phyloP scores from a whole-genome alignment of 2,113 vertebrate species.

The Vulpes lagopus region DNA sequence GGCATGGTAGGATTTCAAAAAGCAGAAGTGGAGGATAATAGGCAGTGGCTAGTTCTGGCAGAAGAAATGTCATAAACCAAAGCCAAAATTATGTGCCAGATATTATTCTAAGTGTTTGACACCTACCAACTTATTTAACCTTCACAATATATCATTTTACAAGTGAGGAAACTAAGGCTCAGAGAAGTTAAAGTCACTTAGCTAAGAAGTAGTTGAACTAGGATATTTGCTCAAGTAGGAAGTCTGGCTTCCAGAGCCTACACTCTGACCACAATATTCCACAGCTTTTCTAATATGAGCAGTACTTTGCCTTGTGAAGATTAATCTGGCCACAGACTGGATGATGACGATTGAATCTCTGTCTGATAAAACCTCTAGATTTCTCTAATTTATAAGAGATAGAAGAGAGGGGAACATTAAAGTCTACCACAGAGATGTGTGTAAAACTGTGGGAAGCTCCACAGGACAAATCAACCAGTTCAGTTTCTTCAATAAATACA shows the following conservation, averaged over 20 bases:
- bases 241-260: background rate
- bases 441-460: background rate
- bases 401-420: background rate
- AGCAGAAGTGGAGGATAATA: background rate
- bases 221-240: background rate
- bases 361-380: conserved; percentile 5
- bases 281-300: background rate
- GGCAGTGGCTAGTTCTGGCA: background rate
- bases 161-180: background rate
- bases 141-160: background rate
- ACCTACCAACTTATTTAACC: background rate
- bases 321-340: background rate
- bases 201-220: background rate
- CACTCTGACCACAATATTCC: background rate
- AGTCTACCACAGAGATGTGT: background rate
- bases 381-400: conserved; percentile 1
- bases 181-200: background rate
- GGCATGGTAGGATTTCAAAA: background rate
- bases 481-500: background rate
- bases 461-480: background rate
- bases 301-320: background rate
- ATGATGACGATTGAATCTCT: background rate
- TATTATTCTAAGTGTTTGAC: background rate
- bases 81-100: conserved; percentile 18
- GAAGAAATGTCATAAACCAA: background rate